Conservation (phyloP, 2,113 vertebrate species). For the Chlorodrepanis virens region DNA sequence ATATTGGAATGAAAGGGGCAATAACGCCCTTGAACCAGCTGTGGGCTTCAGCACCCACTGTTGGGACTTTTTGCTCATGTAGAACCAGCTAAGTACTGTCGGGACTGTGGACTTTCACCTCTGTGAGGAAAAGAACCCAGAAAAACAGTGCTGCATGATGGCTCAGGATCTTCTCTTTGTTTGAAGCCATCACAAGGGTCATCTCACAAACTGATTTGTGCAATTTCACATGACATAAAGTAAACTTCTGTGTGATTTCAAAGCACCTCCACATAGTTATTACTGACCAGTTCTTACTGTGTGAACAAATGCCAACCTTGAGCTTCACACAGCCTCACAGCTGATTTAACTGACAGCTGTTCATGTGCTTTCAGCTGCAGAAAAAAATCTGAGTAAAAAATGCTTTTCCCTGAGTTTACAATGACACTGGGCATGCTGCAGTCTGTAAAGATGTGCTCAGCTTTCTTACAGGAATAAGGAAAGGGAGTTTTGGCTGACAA, state of each 20-base stretch:
- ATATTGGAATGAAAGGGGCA: neutral
- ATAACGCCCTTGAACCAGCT: neutral
- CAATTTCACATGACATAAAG: neutral
- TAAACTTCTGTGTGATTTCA: neutral
- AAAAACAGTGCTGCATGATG: neutral
- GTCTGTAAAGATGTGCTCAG: neutral
- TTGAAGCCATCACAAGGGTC: neutral
- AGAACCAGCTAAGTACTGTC: neutral
- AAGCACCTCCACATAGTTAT: neutral
- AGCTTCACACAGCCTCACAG: neutral
- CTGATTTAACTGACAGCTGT: neutral
- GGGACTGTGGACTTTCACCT: neutral
- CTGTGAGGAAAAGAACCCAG: neutral
- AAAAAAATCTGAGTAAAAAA: neutral
- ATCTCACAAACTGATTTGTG: neutral
- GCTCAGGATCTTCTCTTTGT: neutral
- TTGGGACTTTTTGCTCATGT: neutral
- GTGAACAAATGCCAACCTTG: neutral
- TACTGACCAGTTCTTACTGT: neutral
- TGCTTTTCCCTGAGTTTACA: neutral
- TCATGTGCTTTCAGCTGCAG: neutral
- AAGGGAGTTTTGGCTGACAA: constrained; percentile 25
- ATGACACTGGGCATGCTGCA: neutral
- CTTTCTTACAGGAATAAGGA: neutral
- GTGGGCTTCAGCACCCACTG: neutral